Evolutionary conservation across 2,113 vertebrate species (phyloP), one percentile per base, ranked within the genome.

Genomic region (Proteles cristata): DNA sequence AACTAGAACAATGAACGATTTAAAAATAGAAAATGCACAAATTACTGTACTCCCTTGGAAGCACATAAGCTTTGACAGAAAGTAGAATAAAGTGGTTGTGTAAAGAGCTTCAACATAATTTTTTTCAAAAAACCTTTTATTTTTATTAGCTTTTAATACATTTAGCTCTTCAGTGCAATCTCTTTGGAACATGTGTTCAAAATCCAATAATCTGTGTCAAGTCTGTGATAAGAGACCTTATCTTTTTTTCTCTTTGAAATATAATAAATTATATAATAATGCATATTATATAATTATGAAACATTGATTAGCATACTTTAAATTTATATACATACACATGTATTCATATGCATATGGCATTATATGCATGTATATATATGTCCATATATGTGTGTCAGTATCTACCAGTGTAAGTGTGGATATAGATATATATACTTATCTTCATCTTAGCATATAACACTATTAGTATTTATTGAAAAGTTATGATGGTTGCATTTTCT

Each of bases 1-100:
- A 97, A 81, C 90, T 61, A 88, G 96, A 97, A 97, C 84, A 96
- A 97, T 92, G 92, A 82, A 90, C 85, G 76, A 88, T 95, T 97
- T 96, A 96, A 97, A 97, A 97, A 96, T 79, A 93, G 93, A 96
- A 97, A 96, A 97, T 63, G 63, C 45, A 93, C 63, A 81, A 93
- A 93, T 96, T 96, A 92, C 71, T 83, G 55, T 39, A 92, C n/a
- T 97, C 84, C 76, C 53, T 96, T 96, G 84, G 92, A 94, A 97
- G 74, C 90, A 96, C 12, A 74, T 77, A 97, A 95, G 77, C 80
- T 94, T 92, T 96, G 87, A 96, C 86, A 97, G 92, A 97, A 94
- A 94, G 9, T 58, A 7, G 80, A 90, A 86, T 65, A 81, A 90
- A 90, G 39, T 82, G 39, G 66, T 93, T 97, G n/a, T 73, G 39